Percentiles rank a stretch among this genome's conserved stretches.
These are phyloP conservation scores for Malurus melanocephalus DNA, from an alignment of 2,113 vertebrate species.

Conservation along the genomic window DNA sequence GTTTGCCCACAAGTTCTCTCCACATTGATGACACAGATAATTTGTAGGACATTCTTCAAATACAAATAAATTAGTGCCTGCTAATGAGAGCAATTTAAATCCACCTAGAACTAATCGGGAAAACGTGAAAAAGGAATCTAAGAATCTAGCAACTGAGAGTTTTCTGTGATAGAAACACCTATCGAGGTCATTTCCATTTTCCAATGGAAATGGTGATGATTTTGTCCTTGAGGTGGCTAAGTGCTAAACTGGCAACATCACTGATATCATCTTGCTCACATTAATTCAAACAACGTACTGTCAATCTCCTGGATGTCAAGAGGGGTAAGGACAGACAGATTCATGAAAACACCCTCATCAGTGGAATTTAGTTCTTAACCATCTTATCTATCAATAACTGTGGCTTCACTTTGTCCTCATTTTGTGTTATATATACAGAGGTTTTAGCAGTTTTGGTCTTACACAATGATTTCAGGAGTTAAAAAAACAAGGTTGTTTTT, in stretches of 20 bases:
- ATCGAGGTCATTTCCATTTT: neutral
- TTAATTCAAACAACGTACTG: neutral
- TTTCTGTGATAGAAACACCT: neutral
- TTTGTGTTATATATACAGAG: neutral
- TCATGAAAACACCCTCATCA: neutral
- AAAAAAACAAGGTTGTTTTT: neutral
- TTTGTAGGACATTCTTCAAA: conserved; percentile 11
- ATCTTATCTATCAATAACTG: neutral
- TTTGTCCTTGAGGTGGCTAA: neutral
- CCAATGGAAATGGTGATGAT: neutral
- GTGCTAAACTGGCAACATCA: neutral
- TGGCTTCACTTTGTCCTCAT: neutral
- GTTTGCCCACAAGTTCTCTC: neutral
- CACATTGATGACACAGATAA: neutral
- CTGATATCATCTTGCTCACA: neutral
- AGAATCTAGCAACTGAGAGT: neutral
- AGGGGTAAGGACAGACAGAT: neutral
- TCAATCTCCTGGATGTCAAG: neutral
- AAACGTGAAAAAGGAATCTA: neutral
- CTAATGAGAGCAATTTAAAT: neutral
- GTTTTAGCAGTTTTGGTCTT: neutral
- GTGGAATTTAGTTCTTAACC: neutral
- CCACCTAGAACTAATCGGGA: neutral
- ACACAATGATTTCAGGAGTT: neutral
- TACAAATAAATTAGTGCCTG: conserved; percentile 13